Evolutionary conservation across 2,888 invertebrate genomes (phyloP).

Genomic region (Cactoblastis cactorum): DNA sequence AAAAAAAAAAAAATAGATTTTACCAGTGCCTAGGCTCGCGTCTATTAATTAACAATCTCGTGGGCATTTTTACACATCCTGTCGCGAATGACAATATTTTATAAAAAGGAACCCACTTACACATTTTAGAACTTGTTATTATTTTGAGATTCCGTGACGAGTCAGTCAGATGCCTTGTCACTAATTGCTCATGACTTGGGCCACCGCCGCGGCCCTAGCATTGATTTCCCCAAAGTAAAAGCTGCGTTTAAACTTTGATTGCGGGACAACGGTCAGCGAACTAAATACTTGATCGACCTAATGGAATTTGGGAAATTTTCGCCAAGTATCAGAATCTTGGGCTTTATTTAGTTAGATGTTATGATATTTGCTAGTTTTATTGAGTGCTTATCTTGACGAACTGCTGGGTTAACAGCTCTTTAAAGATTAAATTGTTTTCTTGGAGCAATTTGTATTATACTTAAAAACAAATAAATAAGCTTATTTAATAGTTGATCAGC

Average conservation of each 20-base stretch:
- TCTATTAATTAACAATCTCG: too few species aligned
- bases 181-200: slow-evolving; percentile 18
- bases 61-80: too few species aligned
- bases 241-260: slow-evolving; percentile 33
- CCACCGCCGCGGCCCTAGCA: slow-evolving; percentile 9
- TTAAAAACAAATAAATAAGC: too few species aligned
- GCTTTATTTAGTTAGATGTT: slow-evolving; percentile 8
- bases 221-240: slow-evolving; percentile 37
- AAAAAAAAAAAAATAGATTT: too few species aligned
- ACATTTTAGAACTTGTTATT: too few species aligned
- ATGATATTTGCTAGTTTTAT: background rate
- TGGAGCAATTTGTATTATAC: too few species aligned
- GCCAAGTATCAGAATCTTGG: slow-evolving; percentile 10
- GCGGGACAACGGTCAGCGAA: slow-evolving; percentile 24
- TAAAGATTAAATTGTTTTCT: background rate
- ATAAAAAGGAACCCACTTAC: too few species aligned
- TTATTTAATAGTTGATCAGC: too few species aligned
- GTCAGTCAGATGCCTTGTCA: too few species aligned
- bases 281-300: slow-evolving; percentile 26
- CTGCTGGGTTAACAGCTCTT: background rate
- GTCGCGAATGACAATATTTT: too few species aligned
- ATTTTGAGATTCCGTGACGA: too few species aligned
- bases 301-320: slow-evolving; percentile 24
- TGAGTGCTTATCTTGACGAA: slow-evolving; percentile 10
- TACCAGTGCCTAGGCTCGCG: too few species aligned